phyloP scores from a whole-genome alignment of 2,113 vertebrate genomes.

The Chrysochloris asiatica region DNA sequence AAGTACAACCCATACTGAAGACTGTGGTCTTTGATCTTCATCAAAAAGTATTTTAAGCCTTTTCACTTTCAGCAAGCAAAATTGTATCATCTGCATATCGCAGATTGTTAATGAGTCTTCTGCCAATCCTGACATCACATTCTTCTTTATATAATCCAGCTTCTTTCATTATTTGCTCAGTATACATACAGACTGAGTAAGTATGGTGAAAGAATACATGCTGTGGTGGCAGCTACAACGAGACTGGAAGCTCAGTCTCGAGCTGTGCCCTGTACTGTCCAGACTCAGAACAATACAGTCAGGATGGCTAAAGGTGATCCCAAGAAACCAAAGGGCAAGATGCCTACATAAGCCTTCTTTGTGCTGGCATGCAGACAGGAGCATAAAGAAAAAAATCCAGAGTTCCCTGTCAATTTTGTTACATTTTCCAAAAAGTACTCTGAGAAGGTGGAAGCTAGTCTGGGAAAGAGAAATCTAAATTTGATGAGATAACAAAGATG shows the following conservation, averaged over 20 bases:
- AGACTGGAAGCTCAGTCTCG: conserved; percentile 88
- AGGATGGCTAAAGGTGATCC: conserved; percentile 94
- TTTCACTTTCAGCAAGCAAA: no score
- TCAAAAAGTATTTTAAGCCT: no score
- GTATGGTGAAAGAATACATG: no score
- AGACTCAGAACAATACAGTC: conserved; percentile 89
- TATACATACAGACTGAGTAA: no score
- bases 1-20: no score
- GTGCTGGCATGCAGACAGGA: conserved; percentile 93
- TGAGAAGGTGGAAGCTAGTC: conserved; percentile 91
- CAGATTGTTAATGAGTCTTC: no score
- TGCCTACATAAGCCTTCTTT: conserved; percentile 94
- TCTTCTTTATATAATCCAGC: no score
- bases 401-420: conserved; percentile 91
- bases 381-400: conserved; percentile 93
- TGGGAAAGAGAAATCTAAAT: conserved; percentile 91
- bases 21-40: no score
- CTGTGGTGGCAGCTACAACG: conserved; percentile 92
- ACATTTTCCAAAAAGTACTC: conserved; percentile 94
- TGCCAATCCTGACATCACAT: no score
- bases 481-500: conserved; percentile 93
- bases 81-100: no score
- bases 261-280: conserved; percentile 87
- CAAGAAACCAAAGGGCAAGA: conserved; percentile 94
- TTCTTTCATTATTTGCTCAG: no score